phyloP scores from a whole-genome alignment of 2,113 vertebrate genomes.

The Saccopteryx leptura region DNA sequence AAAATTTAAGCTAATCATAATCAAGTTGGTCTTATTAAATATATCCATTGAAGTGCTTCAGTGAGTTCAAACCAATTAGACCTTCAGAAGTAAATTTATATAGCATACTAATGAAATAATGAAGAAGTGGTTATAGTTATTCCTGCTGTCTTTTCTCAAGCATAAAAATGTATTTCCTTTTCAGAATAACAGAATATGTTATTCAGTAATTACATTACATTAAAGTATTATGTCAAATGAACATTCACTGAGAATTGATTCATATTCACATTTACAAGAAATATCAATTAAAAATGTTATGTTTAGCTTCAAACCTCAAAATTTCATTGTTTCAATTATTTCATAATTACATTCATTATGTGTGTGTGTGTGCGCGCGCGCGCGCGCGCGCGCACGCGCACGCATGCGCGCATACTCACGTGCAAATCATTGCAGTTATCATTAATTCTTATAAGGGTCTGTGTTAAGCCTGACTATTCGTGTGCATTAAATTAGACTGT shows the following conservation, averaged over 20 bases:
- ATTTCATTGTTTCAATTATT: background rate
- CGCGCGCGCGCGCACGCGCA: background rate
- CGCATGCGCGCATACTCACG: background rate
- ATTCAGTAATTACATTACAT: background rate
- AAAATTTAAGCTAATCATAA: constrained; percentile 79
- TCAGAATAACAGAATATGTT: background rate
- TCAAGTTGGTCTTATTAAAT: constrained; percentile 84
- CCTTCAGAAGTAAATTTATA: constrained; percentile 80
- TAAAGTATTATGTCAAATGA: background rate
- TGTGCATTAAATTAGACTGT: background rate
- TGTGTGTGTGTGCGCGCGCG: background rate
- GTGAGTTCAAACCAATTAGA: constrained; percentile 79
- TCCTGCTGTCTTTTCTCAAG: background rate
- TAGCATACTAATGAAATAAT: constrained; percentile 67
- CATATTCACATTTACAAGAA: background rate
- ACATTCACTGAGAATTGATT: background rate
- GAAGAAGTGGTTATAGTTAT: background rate
- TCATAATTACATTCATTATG: background rate
- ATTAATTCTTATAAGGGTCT: background rate
- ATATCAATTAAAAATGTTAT: background rate
- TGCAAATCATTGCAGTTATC: background rate
- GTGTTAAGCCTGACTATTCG: background rate
- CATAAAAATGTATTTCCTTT: background rate
- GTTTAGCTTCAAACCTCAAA: background rate
- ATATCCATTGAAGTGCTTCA: constrained; percentile 71